Evolutionary conservation across 2,113 vertebrate genomes (phyloP).

Genomic region (Entelurus aequoreus): DNA sequence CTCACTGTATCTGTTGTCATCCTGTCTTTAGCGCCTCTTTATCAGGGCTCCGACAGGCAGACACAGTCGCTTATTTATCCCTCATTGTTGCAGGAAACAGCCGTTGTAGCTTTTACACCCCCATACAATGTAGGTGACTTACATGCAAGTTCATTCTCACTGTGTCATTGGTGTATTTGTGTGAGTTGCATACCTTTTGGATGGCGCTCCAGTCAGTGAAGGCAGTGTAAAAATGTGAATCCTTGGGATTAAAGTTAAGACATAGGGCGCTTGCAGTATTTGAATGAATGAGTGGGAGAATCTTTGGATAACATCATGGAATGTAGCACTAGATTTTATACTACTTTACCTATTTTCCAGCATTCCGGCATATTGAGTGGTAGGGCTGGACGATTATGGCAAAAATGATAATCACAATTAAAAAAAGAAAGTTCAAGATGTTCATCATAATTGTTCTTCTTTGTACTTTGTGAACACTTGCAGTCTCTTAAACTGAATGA

Average conservation of each 20-base stretch:
- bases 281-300: background rate
- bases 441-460: too few relatives aligned
- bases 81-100: conserved; percentile 36
- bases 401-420: too few relatives aligned
- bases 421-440: too few relatives aligned
- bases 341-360: background rate
- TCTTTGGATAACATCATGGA: background rate
- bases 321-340: background rate
- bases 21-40: conserved; percentile 24
- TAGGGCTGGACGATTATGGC: background rate
- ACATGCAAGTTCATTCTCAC: conserved; percentile 9
- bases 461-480: too few relatives aligned
- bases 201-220: conserved; percentile 17
- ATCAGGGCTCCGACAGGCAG: conserved; percentile 24
- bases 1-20: conserved; percentile 34
- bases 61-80: conserved; percentile 20
- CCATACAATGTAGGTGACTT: conserved; percentile 27
- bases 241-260: conserved; percentile 25
- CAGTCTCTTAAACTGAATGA: too few relatives aligned
- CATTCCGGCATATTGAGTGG: background rate
- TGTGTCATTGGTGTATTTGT: conserved; percentile 3
- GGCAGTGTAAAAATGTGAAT: conserved; percentile 17
- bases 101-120: conserved; percentile 5
- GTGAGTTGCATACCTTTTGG: conserved; percentile 19
- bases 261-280: conserved; percentile 6